Conservation (phyloP, 2,888 invertebrate species). For the Amaurobius ferox region DNA sequence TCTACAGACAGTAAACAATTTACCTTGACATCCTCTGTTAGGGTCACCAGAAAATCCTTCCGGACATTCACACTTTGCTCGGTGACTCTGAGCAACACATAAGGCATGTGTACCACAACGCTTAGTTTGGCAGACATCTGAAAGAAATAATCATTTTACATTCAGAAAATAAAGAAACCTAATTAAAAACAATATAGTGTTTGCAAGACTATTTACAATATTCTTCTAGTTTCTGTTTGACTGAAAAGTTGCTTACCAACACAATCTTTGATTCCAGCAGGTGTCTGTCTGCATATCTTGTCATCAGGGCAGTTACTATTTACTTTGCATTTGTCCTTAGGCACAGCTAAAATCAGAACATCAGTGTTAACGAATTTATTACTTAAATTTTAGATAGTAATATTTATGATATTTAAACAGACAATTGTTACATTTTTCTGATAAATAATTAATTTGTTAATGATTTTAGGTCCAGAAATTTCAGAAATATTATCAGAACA, state of each 20-base stretch:
- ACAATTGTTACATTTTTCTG: background rate
- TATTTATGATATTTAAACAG: background rate
- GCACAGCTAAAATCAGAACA: constrained; percentile 78
- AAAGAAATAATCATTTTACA: constrained; percentile 1
- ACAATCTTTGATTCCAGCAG: constrained; percentile 73
- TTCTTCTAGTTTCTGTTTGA: too few species aligned
- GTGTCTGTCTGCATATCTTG: constrained; percentile 82
- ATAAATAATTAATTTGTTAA: background rate
- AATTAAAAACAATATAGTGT: background rate
- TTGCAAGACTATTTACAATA: background rate
- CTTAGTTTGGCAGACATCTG: constrained; percentile 85
- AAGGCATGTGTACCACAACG: constrained; percentile 90
- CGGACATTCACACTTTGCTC: constrained; percentile 92
- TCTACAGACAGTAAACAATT: background rate
- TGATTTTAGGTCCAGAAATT: too few species aligned
- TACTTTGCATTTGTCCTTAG: constrained; percentile 86
- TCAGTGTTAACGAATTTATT: too few species aligned
- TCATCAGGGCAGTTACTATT: constrained; percentile 89
- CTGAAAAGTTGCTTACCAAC: constrained; percentile 52
- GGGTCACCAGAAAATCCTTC: constrained; percentile 90
- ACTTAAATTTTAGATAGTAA: too few species aligned
- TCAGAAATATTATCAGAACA: too few species aligned
- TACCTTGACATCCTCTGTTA: constrained; percentile 81
- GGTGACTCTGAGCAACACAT: constrained; percentile 92
- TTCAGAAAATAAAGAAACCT: background rate